Evolutionary conservation across 2,113 vertebrate species (phyloP), one percentile per base, ranked within the genome.

Genomic region (Pollimyrus isidori): DNA sequence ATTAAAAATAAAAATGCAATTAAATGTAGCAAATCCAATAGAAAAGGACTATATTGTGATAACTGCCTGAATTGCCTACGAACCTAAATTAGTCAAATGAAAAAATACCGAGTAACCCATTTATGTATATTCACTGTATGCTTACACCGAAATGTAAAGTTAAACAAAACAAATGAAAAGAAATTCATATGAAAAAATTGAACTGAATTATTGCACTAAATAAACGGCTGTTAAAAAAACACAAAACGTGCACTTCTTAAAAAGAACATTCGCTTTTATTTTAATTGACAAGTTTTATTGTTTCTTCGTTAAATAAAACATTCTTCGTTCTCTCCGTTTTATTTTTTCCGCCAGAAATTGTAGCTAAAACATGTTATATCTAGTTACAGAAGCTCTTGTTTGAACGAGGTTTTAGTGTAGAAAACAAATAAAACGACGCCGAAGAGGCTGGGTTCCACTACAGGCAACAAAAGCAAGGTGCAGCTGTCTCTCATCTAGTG

Each of bases 1-100:
- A 95, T 95, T 94, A 95, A 93, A 87, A 94, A 93, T 90, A 87
- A 91, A 94, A 94, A 94, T 92, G 90, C 90, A 93, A 92, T 93
- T 93, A 92, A 92, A 92, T 91, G 92, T 92, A 92, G 92, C 90
- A 92, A 94, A 91, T 94, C 93, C 91, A 92, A 94, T 94, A 94
- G 94, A 95, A 95, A 94, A 90, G 58, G 91, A 62, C 90, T 90
- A 17, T 89, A 90, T 92, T 93, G 93, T 93, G 92, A 92, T 89
- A 93, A 92, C 93, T 94, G 92, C 30, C 26, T 19, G 90, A 93
- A 92, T 94, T 94, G 92, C 30, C 26, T 30, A 39, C 46, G 26
- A 88, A 42, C 39, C 26, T 62, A 58, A 46, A 88, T 84, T 69
- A 69, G 45, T 48, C 23, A 48, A 84, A 42, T 45, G 45, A n/a